phyloP scores from a whole-genome alignment of 2,888 invertebrate genomes.

The Raillietiella orientalis region DNA sequence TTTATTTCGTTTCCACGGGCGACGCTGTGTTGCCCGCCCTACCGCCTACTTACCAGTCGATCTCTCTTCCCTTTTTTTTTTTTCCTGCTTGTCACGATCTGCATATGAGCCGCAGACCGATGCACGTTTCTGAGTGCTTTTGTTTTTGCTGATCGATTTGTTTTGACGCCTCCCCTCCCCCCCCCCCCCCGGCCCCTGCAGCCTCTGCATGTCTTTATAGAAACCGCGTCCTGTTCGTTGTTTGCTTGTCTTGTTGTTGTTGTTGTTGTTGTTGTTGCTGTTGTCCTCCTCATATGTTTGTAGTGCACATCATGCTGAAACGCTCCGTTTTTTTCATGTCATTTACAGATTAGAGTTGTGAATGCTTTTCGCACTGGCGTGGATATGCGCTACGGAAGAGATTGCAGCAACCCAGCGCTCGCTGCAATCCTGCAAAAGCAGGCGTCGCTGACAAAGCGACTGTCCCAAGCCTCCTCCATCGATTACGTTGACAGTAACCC shows the following conservation, averaged over 20 bases:
- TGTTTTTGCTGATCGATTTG: constrained; percentile 1
- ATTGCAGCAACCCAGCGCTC: constrained; percentile 65
- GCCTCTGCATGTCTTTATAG: too few relatives aligned
- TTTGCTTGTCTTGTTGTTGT: constrained; percentile 5
- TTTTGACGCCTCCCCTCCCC: not conserved
- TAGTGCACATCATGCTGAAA: too few relatives aligned
- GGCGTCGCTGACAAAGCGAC: constrained; percentile 62
- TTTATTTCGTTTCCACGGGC: too few relatives aligned
- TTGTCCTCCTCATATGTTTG: constrained; percentile 8
- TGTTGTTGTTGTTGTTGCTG: constrained; percentile 5
- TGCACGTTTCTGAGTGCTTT: not conserved
- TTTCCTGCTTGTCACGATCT: constrained; percentile 5
- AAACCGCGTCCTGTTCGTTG: too few relatives aligned
- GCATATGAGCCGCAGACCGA: not conserved
- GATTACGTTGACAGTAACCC: constrained; percentile 43
- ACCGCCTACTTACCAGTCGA: constrained; percentile 1
- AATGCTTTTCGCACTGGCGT: constrained; percentile 99
- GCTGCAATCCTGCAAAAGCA: constrained; percentile 79
- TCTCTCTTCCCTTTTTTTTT: constrained; percentile 3
- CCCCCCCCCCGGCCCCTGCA: not conserved
- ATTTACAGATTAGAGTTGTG: constrained; percentile 93
- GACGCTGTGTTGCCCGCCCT: not conserved
- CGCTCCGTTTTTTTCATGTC: constrained; percentile 9
- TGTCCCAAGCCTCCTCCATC: constrained; percentile 66
- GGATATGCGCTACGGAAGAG: constrained; percentile 58